These are phyloP conservation scores for Drosophila paranaensis DNA, from an alignment of 2,888 invertebrate genomes.

Conservation along the genomic window DNA sequence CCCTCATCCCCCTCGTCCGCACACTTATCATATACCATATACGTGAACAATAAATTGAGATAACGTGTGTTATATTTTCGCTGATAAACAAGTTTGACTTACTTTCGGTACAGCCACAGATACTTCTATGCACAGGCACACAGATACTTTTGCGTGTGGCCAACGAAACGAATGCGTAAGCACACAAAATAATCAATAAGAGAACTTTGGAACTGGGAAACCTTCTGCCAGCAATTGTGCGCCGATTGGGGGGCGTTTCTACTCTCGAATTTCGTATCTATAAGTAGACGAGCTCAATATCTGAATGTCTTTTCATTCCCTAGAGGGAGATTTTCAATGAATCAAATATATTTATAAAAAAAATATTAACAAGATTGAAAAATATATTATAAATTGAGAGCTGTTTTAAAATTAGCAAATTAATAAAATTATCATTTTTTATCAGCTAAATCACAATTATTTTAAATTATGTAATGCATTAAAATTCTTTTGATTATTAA, in stretches of 20 bases:
- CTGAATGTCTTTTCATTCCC: background rate
- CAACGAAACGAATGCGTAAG: slow-evolving; percentile 65
- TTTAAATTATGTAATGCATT: background rate
- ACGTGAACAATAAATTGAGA: slow-evolving; percentile 52
- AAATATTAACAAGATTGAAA: no score
- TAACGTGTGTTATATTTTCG: slow-evolving; percentile 60
- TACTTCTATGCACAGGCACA: slow-evolving; percentile 30
- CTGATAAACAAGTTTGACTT: slow-evolving; percentile 75
- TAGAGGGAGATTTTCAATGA: background rate
- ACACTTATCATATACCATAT: slow-evolving; percentile 10
- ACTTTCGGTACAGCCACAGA: slow-evolving; percentile 54
- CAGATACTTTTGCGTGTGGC: slow-evolving; percentile 49
- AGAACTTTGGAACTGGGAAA: slow-evolving; percentile 69
- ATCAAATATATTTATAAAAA: background rate
- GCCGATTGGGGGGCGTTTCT: slow-evolving; percentile 50
- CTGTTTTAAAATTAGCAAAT: background rate
- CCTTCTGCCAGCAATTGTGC: slow-evolving; percentile 29
- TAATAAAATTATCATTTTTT: background rate
- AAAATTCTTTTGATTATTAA: background rate
- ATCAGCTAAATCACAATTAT: background rate
- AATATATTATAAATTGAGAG: background rate
- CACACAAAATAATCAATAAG: slow-evolving; percentile 76
- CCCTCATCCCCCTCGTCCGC: background rate
- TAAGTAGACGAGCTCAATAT: background rate
- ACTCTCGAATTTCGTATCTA: slow-evolving; percentile 15